These are phyloP conservation scores for Ormyrus pomaceus DNA, from an alignment of 2,888 invertebrate genomes.

Conservation along the genomic window DNA sequence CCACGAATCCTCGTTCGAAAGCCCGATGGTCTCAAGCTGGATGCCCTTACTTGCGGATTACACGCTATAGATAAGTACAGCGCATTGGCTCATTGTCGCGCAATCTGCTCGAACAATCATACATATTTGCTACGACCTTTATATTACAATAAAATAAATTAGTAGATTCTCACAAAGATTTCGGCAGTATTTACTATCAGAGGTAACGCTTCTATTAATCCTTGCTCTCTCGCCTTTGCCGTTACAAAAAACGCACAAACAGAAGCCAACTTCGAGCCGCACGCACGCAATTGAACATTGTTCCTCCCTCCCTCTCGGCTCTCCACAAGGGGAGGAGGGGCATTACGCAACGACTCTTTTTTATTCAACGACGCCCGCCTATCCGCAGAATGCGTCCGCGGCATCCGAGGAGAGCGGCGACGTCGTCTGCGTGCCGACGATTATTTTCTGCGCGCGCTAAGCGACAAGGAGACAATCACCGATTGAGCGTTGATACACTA, in stretches of 20 bases:
- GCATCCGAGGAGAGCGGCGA: no score
- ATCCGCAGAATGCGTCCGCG: slow-evolving; percentile 19
- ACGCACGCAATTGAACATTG: slow-evolving; percentile 16
- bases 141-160: no score
- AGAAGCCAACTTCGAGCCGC: neutral
- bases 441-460: neutral
- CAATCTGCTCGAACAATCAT: no score
- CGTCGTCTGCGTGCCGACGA: slow-evolving; percentile 1
- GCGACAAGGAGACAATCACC: neutral
- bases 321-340: neutral
- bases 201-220: no score
- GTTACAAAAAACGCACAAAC: neutral
- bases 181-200: no score
- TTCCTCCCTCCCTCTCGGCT: neutral
- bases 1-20: no score
- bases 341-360: slow-evolving; percentile 14
- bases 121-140: no score
- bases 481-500: slow-evolving; percentile 4
- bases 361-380: slow-evolving; percentile 14
- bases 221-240: neutral
- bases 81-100: no score
- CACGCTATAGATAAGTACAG: no score
- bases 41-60: no score
- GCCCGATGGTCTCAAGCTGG: no score
- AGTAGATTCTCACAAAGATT: no score